Conservation (phyloP, 2,888 invertebrate genomes). For the Coronaproctus castanopsis region DNA sequence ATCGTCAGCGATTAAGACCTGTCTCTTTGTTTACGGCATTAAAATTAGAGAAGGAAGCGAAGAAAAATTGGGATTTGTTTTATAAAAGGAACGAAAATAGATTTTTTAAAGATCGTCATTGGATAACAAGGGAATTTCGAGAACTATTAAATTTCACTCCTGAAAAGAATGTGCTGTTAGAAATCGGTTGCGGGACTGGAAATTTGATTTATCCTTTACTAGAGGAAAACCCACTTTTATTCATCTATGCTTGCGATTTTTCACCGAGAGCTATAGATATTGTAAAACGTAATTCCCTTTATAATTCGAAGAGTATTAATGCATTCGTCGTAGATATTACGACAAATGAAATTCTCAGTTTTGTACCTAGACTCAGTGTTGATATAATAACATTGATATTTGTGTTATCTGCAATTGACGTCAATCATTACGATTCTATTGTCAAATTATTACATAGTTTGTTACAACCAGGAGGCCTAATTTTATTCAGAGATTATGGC, state of each 20-base stretch:
- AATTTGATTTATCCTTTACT: conserved; percentile 85
- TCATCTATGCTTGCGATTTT: conserved; percentile 77
- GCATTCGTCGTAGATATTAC: conserved; percentile 78
- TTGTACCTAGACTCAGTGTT: conserved; percentile 28
- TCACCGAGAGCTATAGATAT: conserved; percentile 76
- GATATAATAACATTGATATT: conserved; percentile 81
- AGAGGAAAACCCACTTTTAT: conserved; percentile 45
- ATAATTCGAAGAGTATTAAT: conserved; percentile 39
- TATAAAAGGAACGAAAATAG: conserved; percentile 84
- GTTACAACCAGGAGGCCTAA: conserved; percentile 51
- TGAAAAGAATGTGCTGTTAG: conserved; percentile 36
- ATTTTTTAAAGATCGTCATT: conserved; percentile 88
- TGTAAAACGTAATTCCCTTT: conserved; percentile 46
- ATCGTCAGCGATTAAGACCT: conserved; percentile 44
- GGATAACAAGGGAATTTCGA: conserved; percentile 87
- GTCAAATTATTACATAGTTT: conserved; percentile 41
- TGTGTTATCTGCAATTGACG: conserved; percentile 85
- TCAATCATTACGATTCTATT: conserved; percentile 49
- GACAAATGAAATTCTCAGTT: conserved; percentile 35
- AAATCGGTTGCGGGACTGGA: conserved; percentile 91
- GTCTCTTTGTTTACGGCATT: conserved; percentile 52
- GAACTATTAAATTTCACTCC: conserved; percentile 45
- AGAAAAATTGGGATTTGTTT: conserved; percentile 86
- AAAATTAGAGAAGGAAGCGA: conserved; percentile 60
- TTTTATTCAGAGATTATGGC: conserved; percentile 85